Conservation (phyloP, 2,113 vertebrate species). For the Halcyon malimbica region DNA sequence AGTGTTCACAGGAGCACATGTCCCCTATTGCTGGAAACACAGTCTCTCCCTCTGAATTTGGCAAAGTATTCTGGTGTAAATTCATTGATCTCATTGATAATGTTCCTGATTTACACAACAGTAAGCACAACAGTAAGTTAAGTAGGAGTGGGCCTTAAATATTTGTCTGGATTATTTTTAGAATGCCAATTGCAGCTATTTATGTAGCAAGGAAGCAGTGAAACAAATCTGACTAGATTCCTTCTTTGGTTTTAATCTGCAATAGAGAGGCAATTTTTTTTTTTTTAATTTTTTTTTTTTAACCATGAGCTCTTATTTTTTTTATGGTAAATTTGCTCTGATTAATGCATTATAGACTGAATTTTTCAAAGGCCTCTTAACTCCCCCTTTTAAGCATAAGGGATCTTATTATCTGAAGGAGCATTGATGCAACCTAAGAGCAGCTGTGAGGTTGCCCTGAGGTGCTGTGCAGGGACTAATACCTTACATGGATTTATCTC, state of each 20-base stretch:
- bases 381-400: neutral
- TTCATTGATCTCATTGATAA: neutral
- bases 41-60: neutral
- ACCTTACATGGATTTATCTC: neutral
- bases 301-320: neutral
- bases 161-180: constrained; percentile 48
- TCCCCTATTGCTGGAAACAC: neutral
- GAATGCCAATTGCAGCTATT: constrained; percentile 19
- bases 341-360: neutral
- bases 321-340: neutral
- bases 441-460: neutral
- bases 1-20: fast-evolving
- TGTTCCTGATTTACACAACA: neutral
- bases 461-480: neutral
- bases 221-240: constrained; percentile 17
- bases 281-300: neutral
- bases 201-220: constrained; percentile 11
- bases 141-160: constrained; percentile 33
- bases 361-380: neutral
- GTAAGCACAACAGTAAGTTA: neutral
- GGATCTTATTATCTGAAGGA: neutral
- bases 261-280: neutral
- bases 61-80: neutral
- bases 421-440: neutral
- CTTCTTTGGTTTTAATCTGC: neutral